These are phyloP conservation scores for Nettapus auritus DNA, from an alignment of 2,113 vertebrate species.

Conservation along the genomic window DNA sequence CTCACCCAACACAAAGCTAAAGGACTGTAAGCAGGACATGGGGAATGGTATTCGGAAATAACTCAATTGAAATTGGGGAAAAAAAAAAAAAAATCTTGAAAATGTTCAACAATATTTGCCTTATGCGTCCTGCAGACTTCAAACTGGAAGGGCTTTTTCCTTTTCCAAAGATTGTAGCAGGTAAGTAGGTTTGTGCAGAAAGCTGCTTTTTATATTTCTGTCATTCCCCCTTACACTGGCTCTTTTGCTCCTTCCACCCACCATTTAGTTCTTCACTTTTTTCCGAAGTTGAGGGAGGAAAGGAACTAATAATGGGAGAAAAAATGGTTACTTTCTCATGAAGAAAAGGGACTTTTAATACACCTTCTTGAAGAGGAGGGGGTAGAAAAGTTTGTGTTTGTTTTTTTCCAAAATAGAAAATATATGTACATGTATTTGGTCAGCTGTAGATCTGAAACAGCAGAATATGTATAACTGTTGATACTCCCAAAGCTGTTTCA, in stretches of 20 bases:
- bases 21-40: neutral
- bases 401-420: neutral
- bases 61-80: neutral
- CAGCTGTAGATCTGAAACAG: neutral
- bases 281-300: neutral
- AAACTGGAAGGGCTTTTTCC: neutral
- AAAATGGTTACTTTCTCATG: neutral
- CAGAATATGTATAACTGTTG: neutral
- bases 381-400: neutral
- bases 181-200: neutral
- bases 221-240: neutral
- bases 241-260: neutral
- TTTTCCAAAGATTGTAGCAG: neutral
- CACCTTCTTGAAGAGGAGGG: neutral
- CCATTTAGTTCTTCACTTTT: neutral
- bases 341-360: neutral
- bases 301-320: neutral
- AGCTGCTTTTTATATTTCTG: neutral
- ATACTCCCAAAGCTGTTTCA: neutral
- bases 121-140: neutral
- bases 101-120: neutral
- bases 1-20: neutral
- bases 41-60: neutral
- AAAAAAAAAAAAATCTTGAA: neutral
- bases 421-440: neutral